These are phyloP conservation scores for Takifugu bimaculatus DNA, from an alignment of 2,113 vertebrate species.

Conservation along the genomic window DNA sequence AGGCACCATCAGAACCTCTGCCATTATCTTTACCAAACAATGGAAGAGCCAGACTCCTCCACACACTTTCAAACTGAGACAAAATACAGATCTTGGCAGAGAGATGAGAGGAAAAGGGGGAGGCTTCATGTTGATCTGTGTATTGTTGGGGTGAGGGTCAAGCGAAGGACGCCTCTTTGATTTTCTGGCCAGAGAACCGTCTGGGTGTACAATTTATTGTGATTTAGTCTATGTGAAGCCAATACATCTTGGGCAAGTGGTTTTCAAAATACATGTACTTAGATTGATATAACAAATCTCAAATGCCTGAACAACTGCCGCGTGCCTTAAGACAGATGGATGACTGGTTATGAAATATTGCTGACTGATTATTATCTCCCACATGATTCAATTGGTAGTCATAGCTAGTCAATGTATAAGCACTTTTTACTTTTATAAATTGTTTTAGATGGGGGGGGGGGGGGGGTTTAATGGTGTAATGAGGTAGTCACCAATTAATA, in stretches of 20 bases:
- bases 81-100: conserved; percentile 45
- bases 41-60: conserved; percentile 27
- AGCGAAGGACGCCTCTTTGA: conserved; percentile 24
- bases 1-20: conserved; percentile 6
- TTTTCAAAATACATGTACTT: conserved; percentile 5
- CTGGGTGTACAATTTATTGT: neutral
- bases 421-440: too few relatives aligned
- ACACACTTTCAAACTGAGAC: conserved; percentile 35
- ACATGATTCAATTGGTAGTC: too few relatives aligned
- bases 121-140: conserved; percentile 24
- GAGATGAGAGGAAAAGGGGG: conserved; percentile 28
- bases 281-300: neutral
- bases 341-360: too few relatives aligned
- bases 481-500: too few relatives aligned
- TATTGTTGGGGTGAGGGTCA: conserved; percentile 33
- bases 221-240: conserved; percentile 2
- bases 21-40: conserved; percentile 48
- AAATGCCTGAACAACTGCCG: too few relatives aligned
- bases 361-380: too few relatives aligned
- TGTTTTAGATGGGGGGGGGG: too few relatives aligned
- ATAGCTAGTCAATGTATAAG: too few relatives aligned
- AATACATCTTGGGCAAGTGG: neutral
- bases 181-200: conserved; percentile 19
- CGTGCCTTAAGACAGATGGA: too few relatives aligned
- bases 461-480: too few relatives aligned